Evolutionary conservation across 2,888 invertebrate genomes (phyloP).

Genomic region (Temnothorax ravouxi): DNA sequence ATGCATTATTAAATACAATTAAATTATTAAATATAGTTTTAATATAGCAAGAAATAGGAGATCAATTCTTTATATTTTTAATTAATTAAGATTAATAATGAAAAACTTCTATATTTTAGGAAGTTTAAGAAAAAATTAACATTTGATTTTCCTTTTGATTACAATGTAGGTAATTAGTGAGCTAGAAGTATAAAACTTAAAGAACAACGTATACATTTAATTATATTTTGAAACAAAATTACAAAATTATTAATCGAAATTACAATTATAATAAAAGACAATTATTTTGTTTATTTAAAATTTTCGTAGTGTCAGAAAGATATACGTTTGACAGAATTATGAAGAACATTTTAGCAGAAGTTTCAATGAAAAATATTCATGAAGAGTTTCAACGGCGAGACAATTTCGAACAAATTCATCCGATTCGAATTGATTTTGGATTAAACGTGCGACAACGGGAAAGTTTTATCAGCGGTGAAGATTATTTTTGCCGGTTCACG

Average conservation of each 20-base stretch:
- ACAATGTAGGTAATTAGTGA: background rate
- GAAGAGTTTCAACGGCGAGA: constrained; percentile 8
- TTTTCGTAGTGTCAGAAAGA: background rate
- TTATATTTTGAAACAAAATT: background rate
- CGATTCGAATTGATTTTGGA: constrained; percentile 56
- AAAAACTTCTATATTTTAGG: background rate
- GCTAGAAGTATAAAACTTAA: background rate
- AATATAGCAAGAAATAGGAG: background rate
- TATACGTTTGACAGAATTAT: background rate
- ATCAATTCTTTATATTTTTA: background rate
- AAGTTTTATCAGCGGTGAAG: constrained; percentile 71
- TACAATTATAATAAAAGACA: background rate
- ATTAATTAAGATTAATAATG: constrained; percentile 11
- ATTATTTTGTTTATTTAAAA: background rate
- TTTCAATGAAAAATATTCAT: constrained; percentile 25
- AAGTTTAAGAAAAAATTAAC: background rate
- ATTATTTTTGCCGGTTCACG: constrained; percentile 75
- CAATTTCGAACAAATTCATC: constrained; percentile 39
- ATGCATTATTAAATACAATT: too few species aligned
- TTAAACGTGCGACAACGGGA: constrained; percentile 66
- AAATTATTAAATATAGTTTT: too few species aligned
- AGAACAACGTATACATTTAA: background rate
- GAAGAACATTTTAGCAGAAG: constrained; percentile 15
- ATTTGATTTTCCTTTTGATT: background rate
- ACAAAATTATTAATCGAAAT: background rate